Conservation (phyloP, 2,113 vertebrate genomes). For the Arenaria interpres region DNA sequence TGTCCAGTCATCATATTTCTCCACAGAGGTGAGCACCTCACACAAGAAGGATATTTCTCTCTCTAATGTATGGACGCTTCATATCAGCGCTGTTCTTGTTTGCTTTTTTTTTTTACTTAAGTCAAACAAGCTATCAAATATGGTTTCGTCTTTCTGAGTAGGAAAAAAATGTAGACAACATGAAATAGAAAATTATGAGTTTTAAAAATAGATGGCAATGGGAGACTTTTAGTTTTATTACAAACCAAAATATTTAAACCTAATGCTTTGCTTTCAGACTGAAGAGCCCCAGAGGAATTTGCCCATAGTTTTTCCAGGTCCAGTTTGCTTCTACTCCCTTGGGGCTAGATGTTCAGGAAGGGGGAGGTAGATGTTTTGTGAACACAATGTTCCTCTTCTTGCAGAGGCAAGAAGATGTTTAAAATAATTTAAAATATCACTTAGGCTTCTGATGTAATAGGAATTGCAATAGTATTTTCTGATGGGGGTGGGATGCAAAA, state of each 20-base stretch:
- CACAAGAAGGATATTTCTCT: not conserved
- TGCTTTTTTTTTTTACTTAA: not conserved
- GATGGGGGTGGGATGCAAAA: accelerated
- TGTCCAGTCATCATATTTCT: accelerated
- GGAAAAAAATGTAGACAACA: not conserved
- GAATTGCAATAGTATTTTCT: not conserved
- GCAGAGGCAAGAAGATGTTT: not conserved
- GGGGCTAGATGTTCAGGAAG: not conserved
- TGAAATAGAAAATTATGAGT: not conserved
- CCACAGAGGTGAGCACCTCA: not conserved
- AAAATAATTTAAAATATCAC: not conserved
- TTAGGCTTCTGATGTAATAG: not conserved
- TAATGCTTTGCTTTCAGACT: not conserved
- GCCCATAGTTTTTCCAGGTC: not conserved
- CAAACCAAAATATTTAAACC: not conserved
- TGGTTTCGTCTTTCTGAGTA: not conserved
- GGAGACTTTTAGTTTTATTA: not conserved
- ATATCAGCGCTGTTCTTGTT: not conserved
- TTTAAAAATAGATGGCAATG: not conserved
- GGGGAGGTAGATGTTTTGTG: not conserved
- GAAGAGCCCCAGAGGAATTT: not conserved
- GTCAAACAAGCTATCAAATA: not conserved
- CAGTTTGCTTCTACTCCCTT: not conserved
- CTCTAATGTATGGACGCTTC: not conserved
- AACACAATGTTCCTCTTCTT: not conserved